A percentile compares a stretch with the other conserved stretches of the same genome.
Conservation (phyloP, 1,140 invertebrate genomes). For the Oscheius sp. region DNA sequence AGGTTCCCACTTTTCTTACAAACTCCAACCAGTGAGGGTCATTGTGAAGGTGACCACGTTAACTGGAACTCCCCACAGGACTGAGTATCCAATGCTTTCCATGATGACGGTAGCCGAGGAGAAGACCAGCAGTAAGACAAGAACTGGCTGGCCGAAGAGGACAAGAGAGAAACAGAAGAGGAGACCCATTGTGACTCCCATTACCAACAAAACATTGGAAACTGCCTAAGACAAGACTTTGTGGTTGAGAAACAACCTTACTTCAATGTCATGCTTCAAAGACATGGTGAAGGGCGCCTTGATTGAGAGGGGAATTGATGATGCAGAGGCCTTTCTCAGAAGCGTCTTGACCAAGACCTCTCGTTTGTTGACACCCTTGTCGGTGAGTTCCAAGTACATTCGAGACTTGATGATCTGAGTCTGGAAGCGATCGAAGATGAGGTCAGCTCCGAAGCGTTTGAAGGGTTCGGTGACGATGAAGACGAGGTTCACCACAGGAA, state of each 20-base stretch:
- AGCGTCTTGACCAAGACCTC: constrained; percentile 17
- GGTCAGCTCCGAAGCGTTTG: constrained; percentile 34
- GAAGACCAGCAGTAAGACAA: constrained; percentile 25
- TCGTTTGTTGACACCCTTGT: constrained; percentile 32
- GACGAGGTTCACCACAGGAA: constrained; percentile 42
- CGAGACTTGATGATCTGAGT: constrained; percentile 39
- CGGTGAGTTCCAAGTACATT: constrained; percentile 40
- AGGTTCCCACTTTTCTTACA: not conserved
- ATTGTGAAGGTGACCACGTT: constrained; percentile 36
- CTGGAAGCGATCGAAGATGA: constrained; percentile 38
- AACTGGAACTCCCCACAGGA: constrained; percentile 32
- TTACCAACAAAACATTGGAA: constrained; percentile 2
- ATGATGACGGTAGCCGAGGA: constrained; percentile 16
- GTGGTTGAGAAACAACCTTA: not conserved
- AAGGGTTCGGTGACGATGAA: constrained; percentile 32
- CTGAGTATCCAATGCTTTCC: constrained; percentile 32
- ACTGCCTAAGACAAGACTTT: not conserved
- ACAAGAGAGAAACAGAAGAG: constrained; percentile 24
- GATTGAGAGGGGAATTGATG: constrained; percentile 25
- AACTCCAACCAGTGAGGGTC: constrained; percentile 11
- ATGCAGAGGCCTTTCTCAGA: constrained; percentile 4
- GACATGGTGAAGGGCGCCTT: constrained; percentile 28
- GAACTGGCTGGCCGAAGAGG: constrained; percentile 32
- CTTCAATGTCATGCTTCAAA: constrained; percentile 34
- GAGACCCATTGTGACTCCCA: constrained; percentile 18